Conservation (phyloP, 2,888 invertebrate genomes). For the Synanthedon formicaeformis region DNA sequence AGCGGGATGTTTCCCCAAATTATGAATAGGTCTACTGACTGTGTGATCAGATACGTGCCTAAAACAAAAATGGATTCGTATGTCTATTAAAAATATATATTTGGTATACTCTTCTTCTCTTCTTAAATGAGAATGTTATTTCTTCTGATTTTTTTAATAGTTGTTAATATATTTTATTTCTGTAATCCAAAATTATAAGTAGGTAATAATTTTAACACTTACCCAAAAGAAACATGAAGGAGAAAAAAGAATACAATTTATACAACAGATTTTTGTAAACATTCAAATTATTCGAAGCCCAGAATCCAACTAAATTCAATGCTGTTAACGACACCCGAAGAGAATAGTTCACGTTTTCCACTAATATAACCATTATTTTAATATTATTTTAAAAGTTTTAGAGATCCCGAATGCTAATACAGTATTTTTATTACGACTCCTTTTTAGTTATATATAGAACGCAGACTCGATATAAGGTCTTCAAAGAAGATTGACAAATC, state of each 20-base stretch:
- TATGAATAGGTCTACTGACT: conserved; percentile 51
- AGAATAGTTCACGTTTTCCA: conserved; percentile 37
- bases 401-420: conserved; percentile 7
- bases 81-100: conserved; percentile 5
- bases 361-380: conserved; percentile 32
- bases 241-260: conserved; percentile 29
- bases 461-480: too few relatives aligned
- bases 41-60: conserved; percentile 55
- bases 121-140: not conserved
- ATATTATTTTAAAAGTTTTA: too few relatives aligned
- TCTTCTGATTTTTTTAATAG: too few relatives aligned
- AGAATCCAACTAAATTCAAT: conserved; percentile 44
- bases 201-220: conserved; percentile 9
- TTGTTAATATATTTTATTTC: too few relatives aligned
- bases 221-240: conserved; percentile 54
- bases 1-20: conserved; percentile 58
- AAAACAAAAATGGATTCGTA: conserved; percentile 4
- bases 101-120: not conserved
- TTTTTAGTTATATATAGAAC: not conserved
- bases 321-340: conserved; percentile 38
- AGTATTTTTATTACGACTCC: conserved; percentile 4
- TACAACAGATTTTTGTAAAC: conserved; percentile 23
- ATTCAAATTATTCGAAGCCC: conserved; percentile 31
- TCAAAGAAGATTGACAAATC: too few relatives aligned
- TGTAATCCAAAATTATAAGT: too few relatives aligned